Evolutionary conservation across 2,113 vertebrate genomes (phyloP), one percentile per base, ranked within the genome.

Genomic region (Scolopax mira): DNA sequence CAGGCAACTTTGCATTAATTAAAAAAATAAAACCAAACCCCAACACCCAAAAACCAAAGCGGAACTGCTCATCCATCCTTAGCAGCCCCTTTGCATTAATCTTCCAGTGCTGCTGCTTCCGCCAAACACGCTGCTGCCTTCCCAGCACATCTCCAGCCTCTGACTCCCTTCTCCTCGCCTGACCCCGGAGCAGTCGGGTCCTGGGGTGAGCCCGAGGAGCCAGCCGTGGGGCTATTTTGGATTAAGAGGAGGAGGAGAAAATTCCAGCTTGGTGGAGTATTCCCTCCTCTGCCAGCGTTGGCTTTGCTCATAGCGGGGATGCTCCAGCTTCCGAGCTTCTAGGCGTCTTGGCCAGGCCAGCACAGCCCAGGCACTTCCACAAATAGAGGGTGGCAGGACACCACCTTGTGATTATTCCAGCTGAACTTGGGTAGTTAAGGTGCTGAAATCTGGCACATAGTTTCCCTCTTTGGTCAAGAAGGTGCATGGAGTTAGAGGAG

Each of bases 101-200:
- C 37, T 58, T 11, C 10, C 41, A 52, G 21, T 0, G 0, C 35
- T 61, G 4, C 41, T 3, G 0, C 18, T 72, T 46, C 4, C 17
- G 11, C 25, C 64, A 23, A 25, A 11, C 17, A 2, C 0, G 0
- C 54, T 13, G 35, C 81, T 65, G 44, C 64, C 73, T 69, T 44
- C 24, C 3, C 39, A 33, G 81, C 42, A 19, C 49, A 16, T 33
- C 55, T 65, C 39, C 39, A 49, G 24, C 28, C 69, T 55, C 2
- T 0, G 0, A 2, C 27, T 72, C 48, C 64, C 18, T 33, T 94
- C 58, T 71, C 87, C 87, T 91, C 6, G 3, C 44, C 71, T 95
- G 91, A 95, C 91, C 91, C 71, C 51, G 7, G n/a, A 60, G 58
- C 61, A 58, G 28, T 16, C 6, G 37, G 22, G 41, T 35, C 79